A percentile compares a stretch with the other conserved stretches of the same genome.
Conservation (phyloP, 2,888 invertebrate genomes). For the Entomobrya proxima region DNA sequence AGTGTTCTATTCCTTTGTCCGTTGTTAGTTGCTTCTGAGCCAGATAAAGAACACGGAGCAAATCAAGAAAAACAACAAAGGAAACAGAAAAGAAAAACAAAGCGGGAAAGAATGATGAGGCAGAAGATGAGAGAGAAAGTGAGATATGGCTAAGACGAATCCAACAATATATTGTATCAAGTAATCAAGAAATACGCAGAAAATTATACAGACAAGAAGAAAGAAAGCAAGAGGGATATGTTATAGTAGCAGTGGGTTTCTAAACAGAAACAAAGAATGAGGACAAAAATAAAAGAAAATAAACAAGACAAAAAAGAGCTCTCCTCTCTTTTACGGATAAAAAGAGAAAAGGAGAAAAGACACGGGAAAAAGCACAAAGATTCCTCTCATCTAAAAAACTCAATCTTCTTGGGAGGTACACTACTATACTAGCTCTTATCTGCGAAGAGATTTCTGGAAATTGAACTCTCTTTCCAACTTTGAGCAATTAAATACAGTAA, state of each 20-base stretch:
- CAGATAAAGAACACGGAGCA: neutral
- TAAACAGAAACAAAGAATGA: neutral
- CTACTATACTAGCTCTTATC: neutral
- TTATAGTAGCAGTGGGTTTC: neutral
- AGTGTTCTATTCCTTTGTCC: neutral
- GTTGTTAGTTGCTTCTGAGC: neutral
- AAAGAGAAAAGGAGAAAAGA: neutral
- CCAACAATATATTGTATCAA: conserved; percentile 6
- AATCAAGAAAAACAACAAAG: conserved; percentile 11
- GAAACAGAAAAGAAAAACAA: conserved; percentile 25
- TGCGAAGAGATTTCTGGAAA: neutral
- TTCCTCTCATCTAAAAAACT: neutral
- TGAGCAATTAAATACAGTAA: conserved; percentile 31
- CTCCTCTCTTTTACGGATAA: neutral
- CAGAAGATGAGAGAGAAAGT: neutral
- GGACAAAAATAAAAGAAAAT: neutral
- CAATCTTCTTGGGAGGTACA: neutral
- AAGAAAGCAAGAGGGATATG: neutral
- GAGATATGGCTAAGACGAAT: neutral
- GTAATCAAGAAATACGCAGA: neutral
- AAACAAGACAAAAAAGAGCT: conserved; percentile 17
- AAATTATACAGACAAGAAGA: neutral
- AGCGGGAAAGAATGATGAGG: neutral
- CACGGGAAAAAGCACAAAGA: neutral
- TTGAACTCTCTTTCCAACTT: conserved; percentile 9